phyloP scores from a whole-genome alignment of 2,113 vertebrate genomes.

The Ancistrus triradiatus region DNA sequence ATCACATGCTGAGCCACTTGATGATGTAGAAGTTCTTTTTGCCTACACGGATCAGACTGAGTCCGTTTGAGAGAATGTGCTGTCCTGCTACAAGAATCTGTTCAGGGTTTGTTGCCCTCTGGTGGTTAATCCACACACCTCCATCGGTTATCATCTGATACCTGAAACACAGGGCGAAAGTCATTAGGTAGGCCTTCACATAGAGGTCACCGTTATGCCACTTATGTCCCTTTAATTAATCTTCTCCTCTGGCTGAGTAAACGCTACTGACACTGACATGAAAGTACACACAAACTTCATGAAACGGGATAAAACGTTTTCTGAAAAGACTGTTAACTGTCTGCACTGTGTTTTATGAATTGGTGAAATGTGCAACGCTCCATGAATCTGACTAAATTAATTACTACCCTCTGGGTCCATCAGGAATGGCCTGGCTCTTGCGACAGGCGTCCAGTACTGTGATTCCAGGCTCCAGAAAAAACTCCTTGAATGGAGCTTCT shows the following conservation, averaged over 20 bases:
- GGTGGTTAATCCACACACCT: slow-evolving; percentile 88
- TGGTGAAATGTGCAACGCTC: no score
- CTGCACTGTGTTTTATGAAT: no score
- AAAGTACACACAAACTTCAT: no score
- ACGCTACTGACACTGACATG: no score
- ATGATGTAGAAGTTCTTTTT: slow-evolving; percentile 92
- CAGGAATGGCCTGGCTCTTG: slow-evolving; percentile 78
- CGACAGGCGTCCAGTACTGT: slow-evolving; percentile 82
- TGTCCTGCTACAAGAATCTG: slow-evolving; percentile 80
- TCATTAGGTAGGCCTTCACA: background rate
- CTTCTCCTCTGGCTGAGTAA: no score
- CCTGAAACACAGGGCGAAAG: slow-evolving; percentile 61
- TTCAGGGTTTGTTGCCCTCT: slow-evolving; percentile 74
- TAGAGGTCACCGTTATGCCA: no score
- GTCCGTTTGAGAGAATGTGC: slow-evolving; percentile 88
- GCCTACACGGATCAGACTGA: slow-evolving; percentile 84
- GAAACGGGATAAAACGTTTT: no score
- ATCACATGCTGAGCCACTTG: slow-evolving; percentile 83
- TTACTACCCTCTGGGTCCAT: slow-evolving; percentile 81
- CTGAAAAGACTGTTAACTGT: no score
- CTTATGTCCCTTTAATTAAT: no score
- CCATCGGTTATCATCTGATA: slow-evolving; percentile 84
- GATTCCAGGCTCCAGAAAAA: slow-evolving; percentile 85
- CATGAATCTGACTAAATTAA: background rate
- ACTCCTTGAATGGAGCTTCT: slow-evolving; percentile 84